phyloP scores from a whole-genome alignment of 1,140 invertebrate genomes.

The Cataglyphis hispanica region DNA sequence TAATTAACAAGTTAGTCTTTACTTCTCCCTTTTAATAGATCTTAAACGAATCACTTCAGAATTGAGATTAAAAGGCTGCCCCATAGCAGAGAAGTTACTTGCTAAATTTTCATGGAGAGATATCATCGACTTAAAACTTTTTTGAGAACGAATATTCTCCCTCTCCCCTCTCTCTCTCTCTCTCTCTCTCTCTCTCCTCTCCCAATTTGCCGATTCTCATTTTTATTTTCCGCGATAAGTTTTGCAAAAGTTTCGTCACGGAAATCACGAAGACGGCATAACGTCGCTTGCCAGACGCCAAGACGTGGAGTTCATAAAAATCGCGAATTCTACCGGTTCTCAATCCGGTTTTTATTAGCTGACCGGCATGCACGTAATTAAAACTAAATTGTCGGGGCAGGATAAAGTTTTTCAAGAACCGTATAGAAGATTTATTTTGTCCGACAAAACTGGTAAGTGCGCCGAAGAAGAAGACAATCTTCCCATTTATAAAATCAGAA shows the following conservation, averaged over 20 bases:
- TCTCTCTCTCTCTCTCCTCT: too few species aligned
- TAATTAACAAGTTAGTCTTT: constrained; percentile 15
- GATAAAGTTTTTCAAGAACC: constrained; percentile 7
- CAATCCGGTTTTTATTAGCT: constrained; percentile 64
- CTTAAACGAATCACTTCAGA: constrained; percentile 13
- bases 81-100: background rate
- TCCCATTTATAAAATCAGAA: constrained; percentile 9
- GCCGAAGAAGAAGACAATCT: background rate
- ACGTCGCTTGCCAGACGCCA: background rate
- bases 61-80: constrained; percentile 13
- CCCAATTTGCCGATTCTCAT: background rate
- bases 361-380: constrained; percentile 3
- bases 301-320: constrained; percentile 29
- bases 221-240: constrained; percentile 24
- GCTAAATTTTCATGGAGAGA: background rate
- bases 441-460: background rate
- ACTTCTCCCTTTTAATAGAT: background rate
- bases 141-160: background rate
- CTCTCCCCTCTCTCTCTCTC: too few species aligned
- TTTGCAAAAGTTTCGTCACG: constrained; percentile 8
- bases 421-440: background rate
- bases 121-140: background rate
- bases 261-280: constrained; percentile 11
- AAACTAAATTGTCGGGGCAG: constrained; percentile 2
- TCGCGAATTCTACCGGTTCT: constrained; percentile 68